phyloP scores from a whole-genome alignment of 2,113 vertebrate species.

The Thinocorus orbignyianus region DNA sequence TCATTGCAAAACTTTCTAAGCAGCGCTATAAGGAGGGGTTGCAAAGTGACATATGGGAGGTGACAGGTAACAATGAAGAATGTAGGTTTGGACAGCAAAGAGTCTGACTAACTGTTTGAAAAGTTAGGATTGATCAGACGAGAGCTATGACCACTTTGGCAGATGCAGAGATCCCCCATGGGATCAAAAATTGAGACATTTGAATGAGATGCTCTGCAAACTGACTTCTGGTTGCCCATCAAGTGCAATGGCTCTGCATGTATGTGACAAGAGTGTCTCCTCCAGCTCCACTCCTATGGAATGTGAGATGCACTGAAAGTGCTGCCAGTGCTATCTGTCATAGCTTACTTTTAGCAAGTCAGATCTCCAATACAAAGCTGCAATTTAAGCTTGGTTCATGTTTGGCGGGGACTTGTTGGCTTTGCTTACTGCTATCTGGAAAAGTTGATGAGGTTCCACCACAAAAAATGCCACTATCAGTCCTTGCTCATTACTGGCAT shows the following conservation, averaged over 20 bases:
- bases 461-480: not conserved
- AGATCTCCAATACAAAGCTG: not conserved
- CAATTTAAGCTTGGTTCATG: not conserved
- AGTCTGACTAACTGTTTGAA: not conserved
- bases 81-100: not conserved
- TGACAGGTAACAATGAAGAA: not conserved
- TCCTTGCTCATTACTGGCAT: not conserved
- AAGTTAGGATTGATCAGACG: not conserved
- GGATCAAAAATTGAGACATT: not conserved
- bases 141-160: not conserved
- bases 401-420: not conserved
- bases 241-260: not conserved
- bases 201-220: not conserved
- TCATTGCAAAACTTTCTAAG: not conserved
- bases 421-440: not conserved
- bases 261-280: rapidly evolving
- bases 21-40: rapidly evolving
- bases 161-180: not conserved
- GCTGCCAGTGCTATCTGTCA: not conserved
- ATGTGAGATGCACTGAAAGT: rapidly evolving
- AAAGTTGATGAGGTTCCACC: not conserved
- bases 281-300: rapidly evolving
- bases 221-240: rapidly evolving
- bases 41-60: not conserved
- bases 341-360: not conserved